Evolutionary conservation across 1,140 invertebrate genomes (phyloP).

Genomic region (Drosophila truncata): DNA sequence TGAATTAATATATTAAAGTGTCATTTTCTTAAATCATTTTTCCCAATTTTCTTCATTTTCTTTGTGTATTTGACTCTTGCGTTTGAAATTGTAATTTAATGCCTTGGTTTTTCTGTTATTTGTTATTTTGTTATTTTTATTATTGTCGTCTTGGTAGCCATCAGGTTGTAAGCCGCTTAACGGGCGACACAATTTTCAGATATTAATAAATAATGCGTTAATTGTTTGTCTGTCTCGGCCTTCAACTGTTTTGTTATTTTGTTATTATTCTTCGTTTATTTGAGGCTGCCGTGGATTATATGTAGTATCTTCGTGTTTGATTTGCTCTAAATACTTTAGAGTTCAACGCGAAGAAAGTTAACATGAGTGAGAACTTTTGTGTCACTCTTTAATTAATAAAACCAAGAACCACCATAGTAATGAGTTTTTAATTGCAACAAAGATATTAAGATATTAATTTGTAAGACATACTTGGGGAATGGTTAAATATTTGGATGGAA

Average conservation of each 20-base stretch:
- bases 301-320: conserved; percentile 25
- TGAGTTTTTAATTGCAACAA: conserved; percentile 1
- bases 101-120: conserved; percentile 43
- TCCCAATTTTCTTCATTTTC: not conserved
- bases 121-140: conserved; percentile 15
- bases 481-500: not conserved
- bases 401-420: not conserved
- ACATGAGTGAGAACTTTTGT: not conserved
- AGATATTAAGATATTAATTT: not conserved
- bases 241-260: conserved; percentile 39
- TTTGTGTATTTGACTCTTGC: not conserved
- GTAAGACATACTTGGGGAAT: not conserved
- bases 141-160: conserved; percentile 43
- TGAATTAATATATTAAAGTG: not conserved
- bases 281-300: not conserved
- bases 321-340: conserved; percentile 59
- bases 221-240: conserved; percentile 41
- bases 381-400: not conserved
- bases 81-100: conserved; percentile 43
- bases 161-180: conserved; percentile 55
- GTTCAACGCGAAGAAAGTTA: conserved; percentile 51
- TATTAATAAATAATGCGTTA: conserved; percentile 48
- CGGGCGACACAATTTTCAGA: conserved; percentile 57
- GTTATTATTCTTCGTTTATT: conserved; percentile 8
- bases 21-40: not conserved